Evolutionary conservation across 2,888 invertebrate species (phyloP), one percentile per base, ranked within the genome.

Genomic region (Apocheima hispidaria): DNA sequence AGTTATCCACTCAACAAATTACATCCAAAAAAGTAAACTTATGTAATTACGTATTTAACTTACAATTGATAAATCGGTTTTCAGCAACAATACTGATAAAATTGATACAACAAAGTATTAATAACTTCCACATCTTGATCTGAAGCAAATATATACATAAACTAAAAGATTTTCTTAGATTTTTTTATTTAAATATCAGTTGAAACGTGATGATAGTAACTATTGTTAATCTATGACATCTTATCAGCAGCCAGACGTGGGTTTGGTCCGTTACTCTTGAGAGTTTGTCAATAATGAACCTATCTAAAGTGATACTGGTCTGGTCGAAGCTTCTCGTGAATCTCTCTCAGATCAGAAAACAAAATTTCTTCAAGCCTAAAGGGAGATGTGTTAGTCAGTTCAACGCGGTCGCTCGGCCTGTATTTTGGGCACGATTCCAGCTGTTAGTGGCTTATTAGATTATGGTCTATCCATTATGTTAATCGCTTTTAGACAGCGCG

Each of bases 51-150:
- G 28, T 40, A 40, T 33, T 46, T 38, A 63, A 83, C 87, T 86
- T 72, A 87, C 87, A 86, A 52, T 86, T 84, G 36, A 87, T 83
- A 56, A 79, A 75, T 30, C 65, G 68, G 35, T 77, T 79, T 33
- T 80, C 73, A 5, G 54, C 44, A 1, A 69, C 73, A 20, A 70
- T 75, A 28, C 26, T 44, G 5, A 50, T 40, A 51, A 60, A 44
- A 44, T 16, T 5, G 18, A 52, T 35, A 9, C 46, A 35, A 50
- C 35, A 48, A 4, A 52, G 10, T 4, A 60, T 23, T 12, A 48
- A 35, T 18, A 41, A 18, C 49, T 62, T 54, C 53, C 52, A 54
- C 60, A 64, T 64, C 26, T 38, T 60, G 50, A 23, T 49, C 30
- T 21, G 0, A 4, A 26, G 20, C 33, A 51, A 26, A 53, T 40